These are phyloP conservation scores for Embiotoca jacksoni DNA, from an alignment of 2,113 vertebrate genomes.

Conservation along the genomic window DNA sequence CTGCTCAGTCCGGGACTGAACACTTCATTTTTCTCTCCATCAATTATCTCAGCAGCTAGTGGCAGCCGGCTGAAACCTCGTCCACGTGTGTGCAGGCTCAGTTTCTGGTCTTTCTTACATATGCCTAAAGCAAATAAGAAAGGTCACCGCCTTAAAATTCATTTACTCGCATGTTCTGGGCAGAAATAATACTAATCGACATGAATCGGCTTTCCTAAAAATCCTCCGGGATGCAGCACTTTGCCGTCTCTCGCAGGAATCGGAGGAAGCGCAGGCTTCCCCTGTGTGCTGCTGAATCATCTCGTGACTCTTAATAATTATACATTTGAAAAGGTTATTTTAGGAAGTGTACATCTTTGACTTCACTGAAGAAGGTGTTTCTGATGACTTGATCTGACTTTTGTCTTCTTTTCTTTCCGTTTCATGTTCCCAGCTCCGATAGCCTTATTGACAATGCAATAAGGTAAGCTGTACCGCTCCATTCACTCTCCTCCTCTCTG, in stretches of 20 bases:
- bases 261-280: slow-evolving; percentile 36
- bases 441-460: slow-evolving; percentile 70
- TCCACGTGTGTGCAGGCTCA: neutral
- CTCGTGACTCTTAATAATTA: neutral
- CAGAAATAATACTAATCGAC: neutral
- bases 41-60: slow-evolving; percentile 60
- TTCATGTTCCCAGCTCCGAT: slow-evolving; percentile 69
- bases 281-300: neutral
- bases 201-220: slow-evolving; percentile 1
- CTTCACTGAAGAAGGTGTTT: neutral
- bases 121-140: neutral
- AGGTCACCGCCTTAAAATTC: neutral
- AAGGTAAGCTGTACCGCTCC: slow-evolving; percentile 65
- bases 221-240: slow-evolving; percentile 27
- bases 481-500: slow-evolving; percentile 9
- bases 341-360: neutral
- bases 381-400: slow-evolving; percentile 13
- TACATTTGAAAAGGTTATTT: slow-evolving; percentile 10
- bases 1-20: slow-evolving; percentile 48
- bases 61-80: slow-evolving; percentile 38
- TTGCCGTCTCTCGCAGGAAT: slow-evolving; percentile 19
- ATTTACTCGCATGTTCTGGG: neutral
- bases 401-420: neutral
- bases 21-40: slow-evolving; percentile 46
- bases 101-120: neutral